Base-by-base conservation (phyloP, 2,888 invertebrate genomes). In the Trisateles emortualis region DNA sequence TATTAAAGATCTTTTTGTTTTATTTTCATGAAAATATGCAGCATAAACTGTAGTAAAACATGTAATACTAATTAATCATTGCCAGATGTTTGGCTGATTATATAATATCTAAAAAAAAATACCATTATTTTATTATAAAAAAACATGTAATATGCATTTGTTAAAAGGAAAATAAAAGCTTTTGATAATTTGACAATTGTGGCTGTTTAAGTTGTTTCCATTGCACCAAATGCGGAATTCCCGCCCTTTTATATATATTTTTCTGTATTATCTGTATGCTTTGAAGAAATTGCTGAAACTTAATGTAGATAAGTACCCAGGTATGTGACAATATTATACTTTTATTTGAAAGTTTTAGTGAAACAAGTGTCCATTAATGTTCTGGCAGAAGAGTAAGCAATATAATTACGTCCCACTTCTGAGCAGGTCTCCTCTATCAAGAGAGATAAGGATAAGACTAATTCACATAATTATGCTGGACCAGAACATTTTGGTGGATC, bases 1-100 rank as follows among this genome's bases (percentile, higher is more conserved):
- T 63, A 71, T 66, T 51, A 76, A 75, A 83, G 79, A 75, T 85
- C 83, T 68, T 62, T 68, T 75, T 68, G 67, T 61, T 66, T 66
- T 65, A 66, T 57, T 70, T 68, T 58, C 32, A 52, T 39, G 41
- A 30, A 54, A 48, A 54, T 40, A 55, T 42, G 49, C 57, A 67
- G 45, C 50, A 38, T 52, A 45, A 33, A 48, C 17, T 42, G 29
- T 42, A 26, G 35, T 30, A 38, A 29, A 69, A 36, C 32, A 41
- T 57, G n/a, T 54, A 29, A 59, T 49, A 22, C 47, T 50, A 24
- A 33, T 59, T 29, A 5, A 38, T 26, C 26, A 44, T 32, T 54
- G 53, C 58, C 44, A 40, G 35, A 22, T 35, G 36, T 26, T 33
- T 52, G 67, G 57, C 54, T 24, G 35, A 10, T 47, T 51, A 69